phyloP scores from a whole-genome alignment of 2,113 vertebrate species.

The Perca flavescens region DNA sequence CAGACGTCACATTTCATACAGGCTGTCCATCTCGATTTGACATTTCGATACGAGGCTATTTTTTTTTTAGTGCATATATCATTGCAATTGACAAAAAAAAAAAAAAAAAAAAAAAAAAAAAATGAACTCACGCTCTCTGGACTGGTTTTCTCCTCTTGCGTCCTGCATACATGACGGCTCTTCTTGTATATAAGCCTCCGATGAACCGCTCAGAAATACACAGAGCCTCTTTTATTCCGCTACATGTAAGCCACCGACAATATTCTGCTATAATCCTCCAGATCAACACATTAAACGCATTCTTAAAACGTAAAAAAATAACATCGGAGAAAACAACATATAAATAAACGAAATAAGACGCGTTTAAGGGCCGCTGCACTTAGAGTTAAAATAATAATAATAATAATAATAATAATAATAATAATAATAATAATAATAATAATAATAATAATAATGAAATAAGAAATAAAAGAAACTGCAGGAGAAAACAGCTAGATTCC shows the following conservation, averaged over 20 bases:
- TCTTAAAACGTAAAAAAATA: neutral
- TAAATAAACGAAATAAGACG: neutral
- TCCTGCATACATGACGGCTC: slow-evolving; percentile 79
- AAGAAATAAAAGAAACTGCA: too few relatives aligned
- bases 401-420: too few relatives aligned
- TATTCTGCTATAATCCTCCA: slow-evolving; percentile 22
- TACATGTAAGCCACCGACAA: slow-evolving; percentile 51
- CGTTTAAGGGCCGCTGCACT: neutral
- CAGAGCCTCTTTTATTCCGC: slow-evolving; percentile 20
- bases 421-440: too few relatives aligned
- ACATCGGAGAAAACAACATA: neutral
- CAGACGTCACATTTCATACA: neutral
- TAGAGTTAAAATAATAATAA: neutral
- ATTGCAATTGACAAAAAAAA: neutral
- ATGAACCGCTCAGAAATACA: slow-evolving; percentile 28
- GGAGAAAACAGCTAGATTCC: neutral
- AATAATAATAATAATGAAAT: too few relatives aligned
- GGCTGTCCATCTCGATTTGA: neutral
- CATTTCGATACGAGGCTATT: neutral
- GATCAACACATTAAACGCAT: neutral
- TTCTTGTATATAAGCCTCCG: slow-evolving; percentile 55
- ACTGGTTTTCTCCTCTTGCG: slow-evolving; percentile 84
- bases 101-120: neutral
- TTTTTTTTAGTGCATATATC: neutral
- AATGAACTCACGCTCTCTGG: slow-evolving; percentile 77